Base-by-base conservation (phyloP, 2,888 invertebrate species). In the Apocheima hispidaria region DNA sequence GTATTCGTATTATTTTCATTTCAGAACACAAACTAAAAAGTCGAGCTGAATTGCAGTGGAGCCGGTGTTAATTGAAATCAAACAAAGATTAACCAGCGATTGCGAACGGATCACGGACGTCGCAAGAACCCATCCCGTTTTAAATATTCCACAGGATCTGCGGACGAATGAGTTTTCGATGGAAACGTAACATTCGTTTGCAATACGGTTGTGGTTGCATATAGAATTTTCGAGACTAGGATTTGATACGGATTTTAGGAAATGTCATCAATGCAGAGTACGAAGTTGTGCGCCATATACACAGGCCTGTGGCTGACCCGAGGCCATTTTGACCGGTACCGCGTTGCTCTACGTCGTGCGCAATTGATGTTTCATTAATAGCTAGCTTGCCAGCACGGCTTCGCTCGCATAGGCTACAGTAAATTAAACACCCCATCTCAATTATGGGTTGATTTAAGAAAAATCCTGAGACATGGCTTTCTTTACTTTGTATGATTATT, bases 61-160 rank as follows among this genome's bases (percentile, higher is more conserved):
- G 73, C 64, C 65, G 66, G 71, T 73, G 78, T 83, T 91, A 88
- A 90, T 90, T 91, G 83, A 90, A 90, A 86, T 88, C 88, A 90
- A 90, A 90, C 85, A 89, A 81, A 88, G 87, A 88, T 89, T 86
- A 88, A 78, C 75, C 77, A 68, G 60, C 79, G 83, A 84, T 86
- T 82, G 84, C 77, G 71, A 71, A 65, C 60, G 79, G 83, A 84
- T 85, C 83, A 82, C 74, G 71, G 70, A 67, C 72, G 70, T 59
- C 63, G 73, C 71, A 74, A 76, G 80, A 81, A 79, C 76, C 75
- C 71, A 77, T 76, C 77, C 66, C 74, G 72, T 78, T 82, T 76
- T 73, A 78, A 75, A 78, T 79, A 69, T 70, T 63, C 41, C 26
- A 35, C 36, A 10, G 56, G 49, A 60, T 63, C 53, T 16, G 55